Percentiles rank a stretch among this genome's conserved stretches.
Conservation (phyloP, 2,888 invertebrate species). For the Halocaridina rubra region DNA sequence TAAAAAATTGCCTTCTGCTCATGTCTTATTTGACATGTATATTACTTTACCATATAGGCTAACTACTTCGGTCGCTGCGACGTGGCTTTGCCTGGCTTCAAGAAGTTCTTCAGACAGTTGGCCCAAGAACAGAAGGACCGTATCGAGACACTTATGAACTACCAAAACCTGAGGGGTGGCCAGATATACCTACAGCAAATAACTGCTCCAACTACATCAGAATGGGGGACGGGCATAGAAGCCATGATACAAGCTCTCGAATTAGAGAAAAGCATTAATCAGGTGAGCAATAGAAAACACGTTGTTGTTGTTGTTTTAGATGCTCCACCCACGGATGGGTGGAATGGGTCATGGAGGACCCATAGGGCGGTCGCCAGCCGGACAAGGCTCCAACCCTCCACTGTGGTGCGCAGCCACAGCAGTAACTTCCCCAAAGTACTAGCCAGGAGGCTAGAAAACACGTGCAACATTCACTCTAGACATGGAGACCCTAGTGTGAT, state of each 20-base stretch:
- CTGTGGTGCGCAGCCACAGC: too few species aligned
- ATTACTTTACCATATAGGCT: slow-evolving; percentile 15
- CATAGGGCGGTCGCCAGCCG: too few species aligned
- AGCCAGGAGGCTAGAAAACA: too few species aligned
- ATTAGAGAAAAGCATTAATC: slow-evolving; percentile 49
- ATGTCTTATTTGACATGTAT: neutral
- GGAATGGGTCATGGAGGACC: too few species aligned
- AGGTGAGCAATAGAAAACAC: slow-evolving; percentile 22
- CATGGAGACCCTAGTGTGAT: too few species aligned
- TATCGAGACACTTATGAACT: slow-evolving; percentile 31
- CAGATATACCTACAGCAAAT: slow-evolving; percentile 20
- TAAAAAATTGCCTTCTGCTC: neutral
- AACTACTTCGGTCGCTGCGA: slow-evolving; percentile 55
- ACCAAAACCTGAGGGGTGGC: slow-evolving; percentile 57
- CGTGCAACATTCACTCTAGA: too few species aligned
- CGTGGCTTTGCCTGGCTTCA: slow-evolving; percentile 51
- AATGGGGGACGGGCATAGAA: slow-evolving; percentile 49
- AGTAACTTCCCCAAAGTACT: too few species aligned
- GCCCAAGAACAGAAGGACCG: slow-evolving; percentile 39
- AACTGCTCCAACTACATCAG: slow-evolving; percentile 25
- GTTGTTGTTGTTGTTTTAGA: neutral
- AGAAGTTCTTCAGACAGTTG: slow-evolving; percentile 54
- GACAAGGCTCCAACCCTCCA: too few species aligned
- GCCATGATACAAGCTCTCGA: slow-evolving; percentile 55
- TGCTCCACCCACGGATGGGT: too few species aligned